Evolutionary conservation across 2,113 vertebrate species (phyloP).

Genomic region (Aspiorhynchus laticeps): DNA sequence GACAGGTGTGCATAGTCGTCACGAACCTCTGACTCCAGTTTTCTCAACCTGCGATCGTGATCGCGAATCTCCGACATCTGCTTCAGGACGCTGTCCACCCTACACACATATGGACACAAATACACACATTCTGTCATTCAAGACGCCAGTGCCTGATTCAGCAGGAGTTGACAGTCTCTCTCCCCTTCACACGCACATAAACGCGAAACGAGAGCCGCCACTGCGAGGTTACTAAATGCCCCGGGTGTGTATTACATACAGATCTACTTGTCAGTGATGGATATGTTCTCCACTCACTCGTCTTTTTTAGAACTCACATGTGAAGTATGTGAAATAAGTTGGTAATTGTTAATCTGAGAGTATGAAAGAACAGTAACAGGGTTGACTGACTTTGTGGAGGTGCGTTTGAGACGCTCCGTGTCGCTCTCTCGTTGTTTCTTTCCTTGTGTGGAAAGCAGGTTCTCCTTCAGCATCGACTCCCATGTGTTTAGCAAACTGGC

Average conservation of each 20-base stretch:
- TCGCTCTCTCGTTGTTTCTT: constrained; percentile 80
- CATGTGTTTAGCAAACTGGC: constrained; percentile 79
- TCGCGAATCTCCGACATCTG: constrained; percentile 65
- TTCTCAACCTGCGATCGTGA: constrained; percentile 59
- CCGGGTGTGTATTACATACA: constrained; percentile 23
- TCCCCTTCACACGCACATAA: constrained; percentile 31
- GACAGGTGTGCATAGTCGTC: not conserved
- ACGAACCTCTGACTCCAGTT: constrained; percentile 75
- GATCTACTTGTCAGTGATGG: constrained; percentile 5
- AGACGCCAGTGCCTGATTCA: constrained; percentile 23
- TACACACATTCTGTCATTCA: constrained; percentile 49
- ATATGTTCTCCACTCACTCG: not conserved
- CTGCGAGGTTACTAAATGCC: constrained; percentile 41
- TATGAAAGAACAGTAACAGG: not conserved
- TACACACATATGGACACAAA: constrained; percentile 62
- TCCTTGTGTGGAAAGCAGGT: constrained; percentile 72
- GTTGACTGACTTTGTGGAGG: constrained; percentile 79
- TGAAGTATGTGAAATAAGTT: not conserved
- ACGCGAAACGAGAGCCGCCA: constrained; percentile 37
- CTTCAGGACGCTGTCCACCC: constrained; percentile 83
- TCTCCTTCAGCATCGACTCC: constrained; percentile 86
- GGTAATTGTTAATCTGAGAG: not conserved
- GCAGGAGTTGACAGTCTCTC: constrained; percentile 54
- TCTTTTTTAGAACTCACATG: not conserved
- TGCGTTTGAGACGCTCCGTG: constrained; percentile 78